Base-by-base conservation (phyloP, 2,113 vertebrate genomes). In the Galeopterus variegatus region DNA sequence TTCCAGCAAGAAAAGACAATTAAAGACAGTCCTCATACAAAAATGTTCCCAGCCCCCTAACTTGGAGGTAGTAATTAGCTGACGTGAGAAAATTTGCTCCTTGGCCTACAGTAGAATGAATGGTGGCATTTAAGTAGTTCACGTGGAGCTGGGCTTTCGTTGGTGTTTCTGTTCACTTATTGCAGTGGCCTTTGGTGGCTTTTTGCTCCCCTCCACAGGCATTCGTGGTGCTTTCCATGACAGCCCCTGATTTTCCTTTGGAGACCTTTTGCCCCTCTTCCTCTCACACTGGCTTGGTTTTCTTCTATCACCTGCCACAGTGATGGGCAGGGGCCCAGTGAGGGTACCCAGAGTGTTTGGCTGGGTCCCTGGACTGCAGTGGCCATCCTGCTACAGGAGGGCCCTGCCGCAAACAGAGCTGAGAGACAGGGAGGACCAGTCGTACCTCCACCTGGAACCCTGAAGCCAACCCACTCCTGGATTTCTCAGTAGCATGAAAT, bases 1-100 rank as follows among this genome's bases (percentile, higher is more conserved):
- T 58, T 93, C 86, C 81, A 76, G 24, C 70, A 89, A 93, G 67
- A 87, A 91, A 81, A 91, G 6, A 56, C 21, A 58, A 80, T 69
- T 60, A 56, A 91, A 97, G 70, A 50, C 64, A 84, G 41, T 58
- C 2, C 48, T 80, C 52, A 60, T 41, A n/a, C 26, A 45, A 31
- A 89, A 60, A 45, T 54, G 11, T 33, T 7, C 36, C 21, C 36
- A 70, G 9, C 19, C 60, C 36, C 33, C 48, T 79, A 45, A 80
- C 50, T 52, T 79, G 45, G 33, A 92, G 33, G n/a, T 90, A 28
- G 12, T 90, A 28, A 9, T 65, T 79, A 88, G 52, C 28, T 24
- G 13, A 41, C 69, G 24, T 15, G 10, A n/a, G 58, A 81, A 65
- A 19, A 41, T 67, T 69, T 3, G 14, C 45, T 41, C 65, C 54